These are phyloP conservation scores for Littorina saxatilis DNA, from an alignment of 1,140 invertebrate genomes.

Conservation along the genomic window DNA sequence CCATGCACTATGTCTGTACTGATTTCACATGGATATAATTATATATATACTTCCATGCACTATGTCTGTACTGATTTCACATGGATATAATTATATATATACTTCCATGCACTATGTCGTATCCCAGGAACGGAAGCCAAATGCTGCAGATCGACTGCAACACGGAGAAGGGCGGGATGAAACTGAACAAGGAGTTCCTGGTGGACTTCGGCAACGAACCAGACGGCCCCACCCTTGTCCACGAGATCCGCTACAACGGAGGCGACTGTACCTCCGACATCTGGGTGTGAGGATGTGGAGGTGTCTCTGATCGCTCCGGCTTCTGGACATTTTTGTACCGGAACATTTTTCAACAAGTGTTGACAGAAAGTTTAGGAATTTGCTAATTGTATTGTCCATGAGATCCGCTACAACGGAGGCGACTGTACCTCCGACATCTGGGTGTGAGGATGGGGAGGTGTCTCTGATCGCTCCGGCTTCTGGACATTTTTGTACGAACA, in stretches of 20 bases:
- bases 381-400: constrained; percentile 81
- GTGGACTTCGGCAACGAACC: constrained; percentile 94
- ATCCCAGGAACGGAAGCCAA: constrained; percentile 84
- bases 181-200: constrained; percentile 90
- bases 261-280: constrained; percentile 98
- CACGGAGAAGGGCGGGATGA: constrained; percentile 88
- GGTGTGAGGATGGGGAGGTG: no score
- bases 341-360: not conserved
- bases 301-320: not conserved
- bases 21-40: no score
- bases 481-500: no score
- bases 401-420: constrained; percentile 95
- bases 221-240: constrained; percentile 91
- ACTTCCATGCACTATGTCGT: not conserved
- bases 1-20: no score
- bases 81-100: no score
- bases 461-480: no score
- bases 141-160: constrained; percentile 92
- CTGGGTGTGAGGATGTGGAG: constrained; percentile 79
- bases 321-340: not conserved
- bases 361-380: not conserved
- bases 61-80: no score
- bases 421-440: constrained; percentile 99
- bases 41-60: no score
- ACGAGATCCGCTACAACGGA: constrained; percentile 95